These are phyloP conservation scores for Blomia tropicalis DNA, from an alignment of 2,888 invertebrate genomes.

Conservation along the genomic window DNA sequence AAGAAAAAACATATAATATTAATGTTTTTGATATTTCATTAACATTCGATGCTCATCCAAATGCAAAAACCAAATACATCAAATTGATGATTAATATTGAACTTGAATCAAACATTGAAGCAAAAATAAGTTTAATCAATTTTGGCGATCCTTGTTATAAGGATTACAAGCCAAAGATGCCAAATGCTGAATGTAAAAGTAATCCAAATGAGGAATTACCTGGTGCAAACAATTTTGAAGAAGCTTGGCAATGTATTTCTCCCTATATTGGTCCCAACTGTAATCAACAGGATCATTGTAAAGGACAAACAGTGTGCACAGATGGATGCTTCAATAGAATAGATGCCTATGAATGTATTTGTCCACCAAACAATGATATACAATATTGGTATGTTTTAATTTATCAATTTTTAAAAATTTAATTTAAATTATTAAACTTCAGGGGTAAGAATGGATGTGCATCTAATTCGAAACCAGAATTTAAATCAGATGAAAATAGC, in stretches of 20 bases:
- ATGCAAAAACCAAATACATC: background rate
- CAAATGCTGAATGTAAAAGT: background rate
- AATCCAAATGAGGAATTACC: background rate
- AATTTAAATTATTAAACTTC: background rate
- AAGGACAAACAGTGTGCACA: too few relatives aligned
- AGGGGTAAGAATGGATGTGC: too few relatives aligned
- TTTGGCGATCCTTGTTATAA: slow-evolving; percentile 7
- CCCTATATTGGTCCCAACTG: background rate
- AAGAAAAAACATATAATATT: background rate
- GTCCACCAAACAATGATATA: background rate
- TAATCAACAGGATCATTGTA: background rate
- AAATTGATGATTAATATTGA: background rate
- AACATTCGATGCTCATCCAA: slow-evolving; percentile 5
- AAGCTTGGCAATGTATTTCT: background rate
- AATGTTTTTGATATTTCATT: background rate
- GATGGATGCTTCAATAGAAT: background rate
- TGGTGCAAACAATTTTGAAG: background rate
- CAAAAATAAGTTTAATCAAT: background rate
- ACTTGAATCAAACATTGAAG: background rate
- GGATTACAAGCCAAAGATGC: background rate
- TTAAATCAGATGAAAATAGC: too few relatives aligned
- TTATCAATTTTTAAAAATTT: background rate
- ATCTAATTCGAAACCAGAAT: too few relatives aligned
- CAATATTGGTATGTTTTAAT: background rate
- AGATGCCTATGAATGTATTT: background rate